Conservation (phyloP, 1,140 invertebrate genomes). For the Drosophila nigromelanica region DNA sequence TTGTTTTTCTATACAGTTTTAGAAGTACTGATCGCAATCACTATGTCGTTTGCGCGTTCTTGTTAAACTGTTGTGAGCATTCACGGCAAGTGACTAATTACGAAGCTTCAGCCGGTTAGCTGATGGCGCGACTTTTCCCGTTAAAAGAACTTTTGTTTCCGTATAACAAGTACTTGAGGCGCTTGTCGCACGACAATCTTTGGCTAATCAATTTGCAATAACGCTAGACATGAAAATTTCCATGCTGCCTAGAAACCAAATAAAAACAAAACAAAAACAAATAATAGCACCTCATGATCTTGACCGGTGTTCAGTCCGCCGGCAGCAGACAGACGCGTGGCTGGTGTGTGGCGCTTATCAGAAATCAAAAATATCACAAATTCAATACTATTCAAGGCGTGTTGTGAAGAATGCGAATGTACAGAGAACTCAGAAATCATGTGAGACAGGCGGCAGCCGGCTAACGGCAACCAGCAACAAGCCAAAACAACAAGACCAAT, state of each 20-base stretch:
- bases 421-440: slow-evolving; percentile 20
- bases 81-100: slow-evolving; percentile 54
- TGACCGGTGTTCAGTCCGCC: slow-evolving; percentile 18
- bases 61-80: slow-evolving; percentile 30
- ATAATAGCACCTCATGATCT: slow-evolving; percentile 49
- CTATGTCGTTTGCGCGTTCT: not conserved
- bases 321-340: slow-evolving; percentile 64
- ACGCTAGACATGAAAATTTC: slow-evolving; percentile 60
- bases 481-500: slow-evolving; percentile 18
- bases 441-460: slow-evolving; percentile 22
- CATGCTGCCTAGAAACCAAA: slow-evolving; percentile 46
- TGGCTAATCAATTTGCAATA: slow-evolving; percentile 48
- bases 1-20: slow-evolving; percentile 15
- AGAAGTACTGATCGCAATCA: slow-evolving; percentile 6
- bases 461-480: slow-evolving; percentile 12
- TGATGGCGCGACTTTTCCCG: slow-evolving; percentile 57
- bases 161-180: slow-evolving; percentile 30
- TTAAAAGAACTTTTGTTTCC: slow-evolving; percentile 47
- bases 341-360: slow-evolving; percentile 54
- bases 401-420: not conserved
- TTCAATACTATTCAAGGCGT: slow-evolving; percentile 17
- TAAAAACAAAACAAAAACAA: slow-evolving; percentile 25
- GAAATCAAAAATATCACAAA: slow-evolving; percentile 56
- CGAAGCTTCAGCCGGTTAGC: slow-evolving; percentile 22
- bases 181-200: slow-evolving; percentile 30